Base-by-base conservation (phyloP, 1,140 invertebrate species). In the Macrotrachela quadricornifera region DNA sequence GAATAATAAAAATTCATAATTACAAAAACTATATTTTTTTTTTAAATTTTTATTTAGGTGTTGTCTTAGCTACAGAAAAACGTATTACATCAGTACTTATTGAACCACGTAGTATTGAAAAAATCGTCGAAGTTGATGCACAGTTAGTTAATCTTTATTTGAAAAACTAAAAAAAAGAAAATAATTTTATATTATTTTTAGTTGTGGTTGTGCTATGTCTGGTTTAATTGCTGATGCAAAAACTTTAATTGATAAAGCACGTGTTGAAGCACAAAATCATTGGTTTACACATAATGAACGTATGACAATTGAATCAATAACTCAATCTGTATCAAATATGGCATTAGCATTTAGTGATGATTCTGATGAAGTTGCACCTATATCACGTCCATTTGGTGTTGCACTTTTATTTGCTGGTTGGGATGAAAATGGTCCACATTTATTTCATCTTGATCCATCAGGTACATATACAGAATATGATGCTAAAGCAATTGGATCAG, bases 401-500 rank as follows among this genome's bases (percentile, higher is more conserved):
- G 92, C 94, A 21, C 67, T 78, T 55, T 59, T 78, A 15, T 75
- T 78, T 65, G 76, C 74, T 58, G 77, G 77, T 37, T 64, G 75
- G 36, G 77, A 78, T 61, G 63, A 71, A 46, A 64, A 68, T 50
- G 76, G 75, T 48, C 73, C 76, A 43, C 69, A 76, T 52, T 60
- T 78, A 50, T 95, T 81, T 72, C 91, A 97, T 66, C 88, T 99
- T 82, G 94, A 99, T 73, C 94, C 94, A 10, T 95, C 88, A 30
- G 79, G 79, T 18, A 99, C 91, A 8, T 97, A 90, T 74, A 85
- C 96, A 46, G 81, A 91, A 63, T 97, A 88, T 72, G 81, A 90
- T 69, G 94, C 92, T 15, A 97, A 97, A 74, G 91, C 94, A 6
- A 99, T 99, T 64, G 94, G 94, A 1, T 96, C 92, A 2, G 94